Evolutionary conservation across 2,797 vertebrate genomes (phyloP).

Genomic region (Rhadinocentrus ornatus): DNA sequence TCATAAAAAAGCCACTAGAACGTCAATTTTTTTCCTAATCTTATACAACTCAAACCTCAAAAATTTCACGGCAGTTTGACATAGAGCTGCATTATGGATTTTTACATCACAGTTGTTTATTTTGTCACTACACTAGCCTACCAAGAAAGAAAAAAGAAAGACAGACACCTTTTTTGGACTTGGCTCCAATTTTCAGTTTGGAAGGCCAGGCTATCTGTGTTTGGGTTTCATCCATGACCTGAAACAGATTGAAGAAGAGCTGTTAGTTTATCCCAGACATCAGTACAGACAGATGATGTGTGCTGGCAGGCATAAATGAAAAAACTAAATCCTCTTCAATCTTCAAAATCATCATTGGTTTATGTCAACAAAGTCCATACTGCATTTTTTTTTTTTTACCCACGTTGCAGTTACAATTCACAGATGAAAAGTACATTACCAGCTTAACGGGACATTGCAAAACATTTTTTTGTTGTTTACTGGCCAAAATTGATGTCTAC

Average conservation of each 20-base stretch:
- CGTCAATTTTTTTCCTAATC: no score
- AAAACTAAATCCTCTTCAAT: constrained; percentile 5
- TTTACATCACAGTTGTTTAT: no score
- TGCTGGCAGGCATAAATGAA: constrained; percentile 1
- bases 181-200: constrained; percentile 87
- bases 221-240: constrained; percentile 88
- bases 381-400: neutral
- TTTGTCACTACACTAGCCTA: no score
- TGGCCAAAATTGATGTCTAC: no score
- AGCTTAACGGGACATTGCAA: no score
- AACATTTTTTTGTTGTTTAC: no score
- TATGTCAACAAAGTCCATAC: neutral
- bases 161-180: constrained; percentile 85
- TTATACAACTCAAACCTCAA: no score
- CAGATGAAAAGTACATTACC: neutral
- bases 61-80: no score
- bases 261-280: constrained; percentile 25
- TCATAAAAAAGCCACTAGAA: no score
- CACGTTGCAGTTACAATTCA: neutral
- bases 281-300: neutral
- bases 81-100: no score
- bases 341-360: neutral
- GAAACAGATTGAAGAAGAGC: constrained; percentile 53
- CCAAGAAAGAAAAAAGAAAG: neutral
- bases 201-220: constrained; percentile 88